Base-by-base conservation (phyloP, 2,797 vertebrate species). In the Dendrocincla tyrannina region DNA sequence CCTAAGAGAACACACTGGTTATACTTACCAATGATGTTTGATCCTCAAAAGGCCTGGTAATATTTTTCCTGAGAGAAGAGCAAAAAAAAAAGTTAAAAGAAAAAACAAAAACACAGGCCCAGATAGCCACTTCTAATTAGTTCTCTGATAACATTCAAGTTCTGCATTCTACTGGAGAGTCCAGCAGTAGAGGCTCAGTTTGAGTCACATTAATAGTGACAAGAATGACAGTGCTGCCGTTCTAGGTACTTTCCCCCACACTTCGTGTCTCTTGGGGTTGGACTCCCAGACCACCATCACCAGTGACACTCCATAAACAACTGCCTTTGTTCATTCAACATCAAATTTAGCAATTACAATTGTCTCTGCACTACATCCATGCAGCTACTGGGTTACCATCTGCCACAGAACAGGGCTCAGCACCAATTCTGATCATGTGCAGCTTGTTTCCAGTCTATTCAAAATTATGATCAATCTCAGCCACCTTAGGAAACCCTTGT, bases 11-110 rank as follows among this genome's bases (percentile, higher is more conserved):
- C 59, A 55, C 6, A 2, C 9, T 7, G 24, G 37, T 92, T 62
- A 44, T 47, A 98, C 98, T 98, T 77, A 99, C 99, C 98, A 99
- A 72, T 19, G 99, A 99, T 1, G 99, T 99, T 1, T 99, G 99
- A 97, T 99, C 99, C 85, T 99, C 99, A 98, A 99, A 99, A 11
- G 99, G 99, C 28, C 99, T 98, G 16, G 99, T 98, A 81, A 99
- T 99, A 96, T 99, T 99, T 98, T 99, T 99, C 97, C 99, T 99
- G 58, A 56, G 13, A 74, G 87, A 17, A 80, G 88, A 55, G 27
- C 24, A 55, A 75, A 80, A 64, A 70, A 80, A 66, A 73, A 23
- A 59, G 24, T 53, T 62, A 52, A 20, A n/a, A 46, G 10, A 63
- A 42, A 64, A 62, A 44, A n/a, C 23, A 27, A 32, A 3, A 39